Evolutionary conservation across 2,113 vertebrate species (phyloP), one percentile per base, ranked within the genome.

Genomic region (Theropithecus gelada): DNA sequence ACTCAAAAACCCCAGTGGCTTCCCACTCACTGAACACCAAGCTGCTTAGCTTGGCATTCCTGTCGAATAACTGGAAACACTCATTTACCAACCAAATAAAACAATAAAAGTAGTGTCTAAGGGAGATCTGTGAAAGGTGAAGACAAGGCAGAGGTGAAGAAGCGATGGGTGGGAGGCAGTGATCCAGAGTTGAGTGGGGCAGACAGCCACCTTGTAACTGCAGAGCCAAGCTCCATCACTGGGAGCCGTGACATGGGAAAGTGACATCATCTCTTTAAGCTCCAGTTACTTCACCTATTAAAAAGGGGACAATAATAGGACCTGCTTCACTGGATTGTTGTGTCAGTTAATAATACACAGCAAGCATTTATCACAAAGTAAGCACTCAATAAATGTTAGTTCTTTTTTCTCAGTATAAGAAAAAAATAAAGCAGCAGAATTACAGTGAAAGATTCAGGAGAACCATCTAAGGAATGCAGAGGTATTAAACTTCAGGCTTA

Each of bases 401-500:
- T 84, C 78, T 90, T 48, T 30, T 84, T 89, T 83, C 32, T 43
- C n/a, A 48, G n/a, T 18, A 64, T 30, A 48, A 85, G 66, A 45
- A 92, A 59, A 96, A 96, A 84, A 27, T 9, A 85, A 83, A 76
- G 80, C 55, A 66, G 59, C 23, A n/a, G 45, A 55, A 94, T 40
- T 73, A 88, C 3, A 78, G 6, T 32, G 88, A 93, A 75, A 11
- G 45, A 82, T 43, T 89, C 64, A 64, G 55, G 45, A 93, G 38
- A 88, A 50, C 43, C 43, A 84, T 64, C 59, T 40, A 20, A 88
- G 57, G 76, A 45, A 88, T n/a, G 45, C 38, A 38, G 75, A 89
- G 30, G 10, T 86, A 92, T 84, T 92, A 95, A 95, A 96, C 52
- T 83, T 88, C 73, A 87, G 20, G 52, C 25, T 94, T 96, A 80